Conservation (phyloP, 1,140 invertebrate genomes). For the Matsumurasca onukii region DNA sequence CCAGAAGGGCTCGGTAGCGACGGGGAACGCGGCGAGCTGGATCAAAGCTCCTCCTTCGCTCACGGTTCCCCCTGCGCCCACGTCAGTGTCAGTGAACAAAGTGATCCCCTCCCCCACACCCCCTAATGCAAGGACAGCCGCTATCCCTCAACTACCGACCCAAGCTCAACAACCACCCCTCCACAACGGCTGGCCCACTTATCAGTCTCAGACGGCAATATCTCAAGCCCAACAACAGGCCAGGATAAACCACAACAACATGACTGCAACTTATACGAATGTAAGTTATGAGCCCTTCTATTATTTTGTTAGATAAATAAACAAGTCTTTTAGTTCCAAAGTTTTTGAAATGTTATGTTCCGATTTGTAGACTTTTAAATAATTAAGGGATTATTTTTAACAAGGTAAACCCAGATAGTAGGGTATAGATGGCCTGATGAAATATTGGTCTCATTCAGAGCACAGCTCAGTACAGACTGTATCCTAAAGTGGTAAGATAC, state of each 20-base stretch:
- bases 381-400: no score
- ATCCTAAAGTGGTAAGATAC: no score
- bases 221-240: conserved; percentile 2
- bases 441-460: no score
- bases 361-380: no score
- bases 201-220: conserved; percentile 46
- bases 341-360: no score
- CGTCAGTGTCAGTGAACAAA: conserved; percentile 28
- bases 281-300: no score
- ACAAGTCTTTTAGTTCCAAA: no score
- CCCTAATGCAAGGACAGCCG: conserved; percentile 40
- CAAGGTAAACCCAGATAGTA: no score
- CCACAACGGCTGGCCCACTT: conserved; percentile 51
- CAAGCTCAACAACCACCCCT: conserved; percentile 45
- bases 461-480: no score
- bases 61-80: conserved; percentile 27
- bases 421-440: no score
- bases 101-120: conserved; percentile 33
- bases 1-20: conserved; percentile 28
- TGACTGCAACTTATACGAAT: no score
- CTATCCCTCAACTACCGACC: conserved; percentile 47
- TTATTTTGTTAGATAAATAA: no score
- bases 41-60: conserved; percentile 37
- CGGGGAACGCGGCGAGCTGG: conserved; percentile 31
- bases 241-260: conserved; percentile 3